A percentile compares a stretch with the other conserved stretches of the same genome.
Evolutionary conservation across 2,113 vertebrate species (phyloP).

Genomic region (Cebus imitator): DNA sequence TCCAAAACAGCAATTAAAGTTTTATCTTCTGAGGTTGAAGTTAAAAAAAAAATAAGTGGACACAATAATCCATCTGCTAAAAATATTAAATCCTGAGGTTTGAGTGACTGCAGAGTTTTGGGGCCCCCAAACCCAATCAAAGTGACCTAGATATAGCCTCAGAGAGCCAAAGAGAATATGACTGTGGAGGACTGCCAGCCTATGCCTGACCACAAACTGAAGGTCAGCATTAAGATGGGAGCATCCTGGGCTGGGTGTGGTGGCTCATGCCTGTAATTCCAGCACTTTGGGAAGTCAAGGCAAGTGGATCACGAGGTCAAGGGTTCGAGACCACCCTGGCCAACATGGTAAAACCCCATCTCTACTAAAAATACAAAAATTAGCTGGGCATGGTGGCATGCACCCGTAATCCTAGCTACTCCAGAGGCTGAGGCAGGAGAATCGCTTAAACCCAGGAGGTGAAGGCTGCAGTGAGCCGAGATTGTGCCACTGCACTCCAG

Average conservation of each 20-base stretch:
- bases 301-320: too few species aligned
- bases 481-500: too few species aligned
- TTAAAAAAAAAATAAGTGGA: not conserved
- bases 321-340: too few species aligned
- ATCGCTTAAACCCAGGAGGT: too few species aligned
- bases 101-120: constrained; percentile 16
- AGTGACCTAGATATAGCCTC: not conserved
- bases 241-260: not conserved
- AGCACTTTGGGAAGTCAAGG: too few species aligned
- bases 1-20: not conserved
- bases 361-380: too few species aligned
- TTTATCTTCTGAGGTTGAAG: constrained; percentile 22
- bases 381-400: too few species aligned
- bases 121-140: not conserved
- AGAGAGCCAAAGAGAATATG: not conserved
- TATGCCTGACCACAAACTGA: not conserved
- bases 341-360: too few species aligned
- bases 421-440: too few species aligned
- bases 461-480: too few species aligned
- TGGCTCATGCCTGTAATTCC: too few species aligned
- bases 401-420: too few species aligned
- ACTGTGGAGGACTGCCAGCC: not conserved
- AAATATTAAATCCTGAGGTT: not conserved
- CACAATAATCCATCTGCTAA: not conserved
- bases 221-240: not conserved